phyloP scores from a whole-genome alignment of 2,888 invertebrate species.

The Antheraea yamamai region DNA sequence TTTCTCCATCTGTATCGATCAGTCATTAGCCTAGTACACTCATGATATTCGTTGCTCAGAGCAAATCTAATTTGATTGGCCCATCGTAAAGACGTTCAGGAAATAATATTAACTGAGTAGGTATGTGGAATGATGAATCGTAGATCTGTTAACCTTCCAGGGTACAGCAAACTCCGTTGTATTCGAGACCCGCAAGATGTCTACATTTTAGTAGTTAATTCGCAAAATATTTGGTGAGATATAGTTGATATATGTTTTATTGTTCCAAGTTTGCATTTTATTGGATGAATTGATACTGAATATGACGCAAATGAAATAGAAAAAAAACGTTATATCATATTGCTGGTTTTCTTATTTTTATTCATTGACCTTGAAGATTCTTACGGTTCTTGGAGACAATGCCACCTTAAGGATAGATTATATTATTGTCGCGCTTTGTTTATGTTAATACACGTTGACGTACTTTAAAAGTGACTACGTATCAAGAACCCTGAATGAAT shows the following conservation, averaged over 20 bases:
- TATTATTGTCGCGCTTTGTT: not conserved
- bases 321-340: conserved; percentile 8
- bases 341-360: conserved; percentile 4
- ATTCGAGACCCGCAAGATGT: no score
- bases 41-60: no score
- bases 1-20: not conserved
- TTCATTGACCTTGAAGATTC: not conserved
- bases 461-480: conserved; percentile 1
- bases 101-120: not conserved
- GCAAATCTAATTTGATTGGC: no score
- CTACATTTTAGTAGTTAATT: not conserved
- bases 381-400: conserved; percentile 10
- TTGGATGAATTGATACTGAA: not conserved
- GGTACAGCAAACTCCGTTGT: not conserved
- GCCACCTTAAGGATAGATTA: conserved; percentile 6
- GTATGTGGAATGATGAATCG: not conserved
- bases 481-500: not conserved
- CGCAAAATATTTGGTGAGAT: not conserved
- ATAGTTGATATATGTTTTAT: not conserved
- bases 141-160: not conserved
- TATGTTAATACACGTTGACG: conserved; percentile 20
- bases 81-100: no score
- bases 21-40: not conserved
- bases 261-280: no score
- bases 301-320: conserved; percentile 20